Evolutionary conservation across 2,113 vertebrate species (phyloP).

Genomic region (Ptilorrhoa leucosticta): DNA sequence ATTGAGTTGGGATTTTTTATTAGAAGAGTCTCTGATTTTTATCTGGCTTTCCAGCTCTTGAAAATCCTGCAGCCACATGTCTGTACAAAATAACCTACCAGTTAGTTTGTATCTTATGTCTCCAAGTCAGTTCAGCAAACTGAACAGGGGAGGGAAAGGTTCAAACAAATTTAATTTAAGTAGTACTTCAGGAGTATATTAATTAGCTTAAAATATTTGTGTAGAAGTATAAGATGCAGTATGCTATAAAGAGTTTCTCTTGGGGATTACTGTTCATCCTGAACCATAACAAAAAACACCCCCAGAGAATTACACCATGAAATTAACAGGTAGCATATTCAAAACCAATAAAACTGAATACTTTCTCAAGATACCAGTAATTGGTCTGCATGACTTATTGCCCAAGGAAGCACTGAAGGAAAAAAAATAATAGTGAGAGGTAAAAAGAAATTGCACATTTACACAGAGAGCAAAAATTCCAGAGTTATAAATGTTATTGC

Average conservation of each 20-base stretch:
- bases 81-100: not conserved
- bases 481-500: not conserved
- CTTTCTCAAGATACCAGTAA: not conserved
- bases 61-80: not conserved
- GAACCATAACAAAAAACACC: not conserved
- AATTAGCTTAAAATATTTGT: not conserved
- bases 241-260: not conserved
- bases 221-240: not conserved
- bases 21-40: not conserved
- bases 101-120: not conserved
- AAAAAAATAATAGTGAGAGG: not conserved
- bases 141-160: not conserved
- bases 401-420: not conserved
- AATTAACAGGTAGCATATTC: not conserved
- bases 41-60: not conserved
- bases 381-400: not conserved
- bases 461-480: not conserved
- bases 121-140: not conserved
- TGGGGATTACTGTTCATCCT: not conserved
- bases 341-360: not conserved
- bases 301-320: not conserved
- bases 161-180: not conserved
- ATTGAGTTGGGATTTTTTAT: not conserved
- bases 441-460: not conserved
- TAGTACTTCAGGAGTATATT: not conserved